Evolutionary conservation across 2,113 vertebrate species (phyloP), one percentile per base, ranked within the genome.

Genomic region (Fregetta grallaria): DNA sequence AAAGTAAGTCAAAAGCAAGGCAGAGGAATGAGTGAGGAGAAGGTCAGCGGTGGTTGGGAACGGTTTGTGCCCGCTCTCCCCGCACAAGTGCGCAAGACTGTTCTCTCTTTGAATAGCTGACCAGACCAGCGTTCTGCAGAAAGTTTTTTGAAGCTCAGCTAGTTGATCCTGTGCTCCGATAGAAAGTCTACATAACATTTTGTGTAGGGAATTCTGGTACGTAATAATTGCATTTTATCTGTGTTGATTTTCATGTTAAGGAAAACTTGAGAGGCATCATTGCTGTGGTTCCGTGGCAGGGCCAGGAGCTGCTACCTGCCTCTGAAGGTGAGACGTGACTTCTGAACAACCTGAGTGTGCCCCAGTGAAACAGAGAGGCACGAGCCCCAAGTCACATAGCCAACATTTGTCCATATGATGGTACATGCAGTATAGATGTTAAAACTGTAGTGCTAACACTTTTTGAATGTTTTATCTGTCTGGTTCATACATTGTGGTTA

Each of bases 91-190:
- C 55, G 58, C 27, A 82, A 82, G 50, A 55, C 62, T 25, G 5
- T 4, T 25, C 29, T 85, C 42, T 44, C 47, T 29, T 45, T 47
- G 59, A 40, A 10, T n/a, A 42, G 22, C 30, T 0, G 0, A 5
- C 40, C 25, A 25, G 36, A 49, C 12, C 50, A 50, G 16, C 0
- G 0, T 65, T 82, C 66, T 87, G 65, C n/a, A 74, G 68, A 50
- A 68, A 0, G 11, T 15, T 88, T 88, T 88, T 81, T 58, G 34
- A 42, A 72, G 40, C 49, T 91, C 0, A 0, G 6, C 15, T 27
- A 10, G 20, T 72, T 71, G 56, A 17, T 85, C 58, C 61, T 72
- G 12, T 2, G 2, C n/a, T 81, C 47, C 3, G 9, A 0, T 26
- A 74, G 50, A 44, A 91, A 67, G 50, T 25, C 11, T 32, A 34